Evolutionary conservation across 2,888 invertebrate genomes (phyloP).

Genomic region (Bedellia somnulentella): DNA sequence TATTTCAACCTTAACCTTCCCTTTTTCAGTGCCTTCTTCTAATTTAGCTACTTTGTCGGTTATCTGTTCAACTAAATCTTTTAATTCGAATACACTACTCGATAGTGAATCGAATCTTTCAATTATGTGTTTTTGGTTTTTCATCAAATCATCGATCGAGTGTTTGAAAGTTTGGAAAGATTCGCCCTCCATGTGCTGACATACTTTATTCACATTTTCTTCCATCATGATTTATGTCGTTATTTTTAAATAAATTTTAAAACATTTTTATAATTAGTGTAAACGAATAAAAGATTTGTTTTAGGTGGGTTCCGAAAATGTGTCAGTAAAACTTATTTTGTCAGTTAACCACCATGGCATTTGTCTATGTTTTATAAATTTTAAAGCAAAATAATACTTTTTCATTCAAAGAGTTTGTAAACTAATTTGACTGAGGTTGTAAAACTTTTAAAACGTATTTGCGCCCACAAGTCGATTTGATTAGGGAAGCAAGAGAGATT

Average conservation of each 20-base stretch:
- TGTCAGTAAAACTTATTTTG: too few species aligned
- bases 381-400: too few species aligned
- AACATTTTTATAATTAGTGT: too few species aligned
- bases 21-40: slow-evolving; percentile 27
- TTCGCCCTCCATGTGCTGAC: background rate
- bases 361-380: too few species aligned
- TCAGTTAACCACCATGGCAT: too few species aligned
- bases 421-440: too few species aligned
- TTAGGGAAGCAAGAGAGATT: too few species aligned
- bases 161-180: slow-evolving; percentile 16
- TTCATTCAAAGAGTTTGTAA: too few species aligned
- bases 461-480: too few species aligned
- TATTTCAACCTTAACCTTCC: slow-evolving; percentile 24
- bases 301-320: too few species aligned
- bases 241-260: background rate
- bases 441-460: too few species aligned
- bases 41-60: slow-evolving; percentile 26
- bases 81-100: slow-evolving; percentile 30
- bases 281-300: too few species aligned
- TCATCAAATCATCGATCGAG: slow-evolving; percentile 25
- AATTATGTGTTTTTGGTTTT: slow-evolving; percentile 23
- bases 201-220: background rate
- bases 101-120: slow-evolving; percentile 28
- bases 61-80: slow-evolving; percentile 19
- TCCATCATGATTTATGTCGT: background rate